These are phyloP conservation scores for Saxidomus purpurata DNA, from an alignment of 1,140 invertebrate species.

Conservation along the genomic window DNA sequence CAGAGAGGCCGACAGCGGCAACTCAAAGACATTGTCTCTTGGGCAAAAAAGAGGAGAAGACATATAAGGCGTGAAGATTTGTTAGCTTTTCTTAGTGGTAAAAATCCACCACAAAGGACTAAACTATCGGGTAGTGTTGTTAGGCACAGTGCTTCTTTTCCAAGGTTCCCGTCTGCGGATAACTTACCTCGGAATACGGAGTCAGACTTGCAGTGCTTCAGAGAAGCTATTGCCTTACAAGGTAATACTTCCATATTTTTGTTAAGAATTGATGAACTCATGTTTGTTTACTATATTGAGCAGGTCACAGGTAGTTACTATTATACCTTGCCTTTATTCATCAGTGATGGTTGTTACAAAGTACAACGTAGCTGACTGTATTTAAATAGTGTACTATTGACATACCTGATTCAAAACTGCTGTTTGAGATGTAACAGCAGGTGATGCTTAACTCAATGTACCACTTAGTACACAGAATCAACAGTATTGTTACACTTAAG, in stretches of 20 bases:
- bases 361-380: too few relatives aligned
- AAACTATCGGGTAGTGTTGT: conserved; percentile 85
- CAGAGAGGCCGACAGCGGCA: conserved; percentile 92
- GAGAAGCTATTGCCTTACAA: conserved; percentile 91
- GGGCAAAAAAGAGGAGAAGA: conserved; percentile 89
- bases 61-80: conserved; percentile 92
- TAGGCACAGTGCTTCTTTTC: conserved; percentile 83
- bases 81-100: conserved; percentile 92
- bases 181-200: conserved; percentile 84
- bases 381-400: too few relatives aligned
- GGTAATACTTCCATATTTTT: conserved; percentile 76
- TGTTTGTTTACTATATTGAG: too few relatives aligned
- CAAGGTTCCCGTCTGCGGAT: conserved; percentile 73
- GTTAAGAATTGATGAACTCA: too few relatives aligned
- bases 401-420: too few relatives aligned
- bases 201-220: conserved; percentile 91
- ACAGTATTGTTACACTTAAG: too few relatives aligned
- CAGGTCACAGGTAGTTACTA: too few relatives aligned
- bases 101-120: conserved; percentile 89
- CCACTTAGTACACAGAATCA: too few relatives aligned
- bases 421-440: too few relatives aligned
- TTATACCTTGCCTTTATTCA: too few relatives aligned
- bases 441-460: too few relatives aligned
- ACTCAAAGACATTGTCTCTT: conserved; percentile 92
- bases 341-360: too few relatives aligned